Conservation (phyloP, 2,113 vertebrate genomes). For the Clinocottus analis region DNA sequence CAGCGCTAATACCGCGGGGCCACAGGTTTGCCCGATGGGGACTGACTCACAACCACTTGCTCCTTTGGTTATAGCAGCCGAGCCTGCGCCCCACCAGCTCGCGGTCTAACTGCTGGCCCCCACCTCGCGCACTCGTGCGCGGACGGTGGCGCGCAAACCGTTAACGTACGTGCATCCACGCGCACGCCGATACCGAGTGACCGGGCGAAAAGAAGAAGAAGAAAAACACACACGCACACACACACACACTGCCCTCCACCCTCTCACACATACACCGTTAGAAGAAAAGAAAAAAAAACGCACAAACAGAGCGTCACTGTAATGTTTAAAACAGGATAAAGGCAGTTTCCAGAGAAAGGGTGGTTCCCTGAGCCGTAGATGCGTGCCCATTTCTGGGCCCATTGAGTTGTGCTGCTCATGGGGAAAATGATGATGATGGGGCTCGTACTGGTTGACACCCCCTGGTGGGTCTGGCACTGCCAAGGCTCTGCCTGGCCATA, state of each 20-base stretch:
- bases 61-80: slow-evolving; percentile 71
- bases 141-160: slow-evolving; percentile 25
- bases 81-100: slow-evolving; percentile 70
- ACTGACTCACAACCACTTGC: slow-evolving; percentile 81
- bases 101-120: slow-evolving; percentile 71
- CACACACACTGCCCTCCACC: slow-evolving; percentile 35
- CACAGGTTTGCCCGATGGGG: slow-evolving; percentile 71
- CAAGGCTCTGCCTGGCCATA: slow-evolving; percentile 50
- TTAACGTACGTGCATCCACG: slow-evolving; percentile 40
- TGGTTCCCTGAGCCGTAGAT: slow-evolving; percentile 68
- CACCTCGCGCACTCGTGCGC: slow-evolving; percentile 64
- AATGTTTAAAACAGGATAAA: slow-evolving; percentile 79
- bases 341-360: slow-evolving; percentile 79
- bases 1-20: slow-evolving; percentile 60
- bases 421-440: slow-evolving; percentile 70
- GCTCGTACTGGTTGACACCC: slow-evolving; percentile 72
- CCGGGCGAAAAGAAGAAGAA: slow-evolving; percentile 57
- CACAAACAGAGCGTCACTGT: slow-evolving; percentile 67
- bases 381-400: slow-evolving; percentile 58
- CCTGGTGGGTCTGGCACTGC: slow-evolving; percentile 68
- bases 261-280: slow-evolving; percentile 51
- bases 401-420: slow-evolving; percentile 63
- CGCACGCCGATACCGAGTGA: slow-evolving; percentile 34
- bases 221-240: slow-evolving; percentile 65
- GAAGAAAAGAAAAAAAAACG: slow-evolving; percentile 59